Conservation (phyloP, 2,797 vertebrate genomes). For the Danio kyathit region DNA sequence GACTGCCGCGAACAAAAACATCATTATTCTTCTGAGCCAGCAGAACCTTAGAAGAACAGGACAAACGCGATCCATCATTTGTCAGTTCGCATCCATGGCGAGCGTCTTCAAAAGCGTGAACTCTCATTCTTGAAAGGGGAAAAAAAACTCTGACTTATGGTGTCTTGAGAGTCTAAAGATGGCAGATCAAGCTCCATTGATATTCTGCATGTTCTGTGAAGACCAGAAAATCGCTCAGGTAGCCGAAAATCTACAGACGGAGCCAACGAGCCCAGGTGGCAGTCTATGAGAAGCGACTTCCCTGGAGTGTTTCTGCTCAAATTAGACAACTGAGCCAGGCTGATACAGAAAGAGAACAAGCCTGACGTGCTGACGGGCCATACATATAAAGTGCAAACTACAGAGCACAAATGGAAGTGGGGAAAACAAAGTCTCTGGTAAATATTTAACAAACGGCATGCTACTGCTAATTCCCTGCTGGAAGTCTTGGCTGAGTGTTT, state of each 20-base stretch:
- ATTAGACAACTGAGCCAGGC: conserved; percentile 42
- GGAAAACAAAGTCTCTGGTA: conserved; percentile 45
- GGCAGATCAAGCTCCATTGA: conserved; percentile 31
- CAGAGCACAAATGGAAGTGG: conserved; percentile 32
- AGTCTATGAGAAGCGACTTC: conserved; percentile 41
- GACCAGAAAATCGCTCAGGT: conserved; percentile 16
- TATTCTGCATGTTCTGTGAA: conserved; percentile 31
- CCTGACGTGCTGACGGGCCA: conserved; percentile 36
- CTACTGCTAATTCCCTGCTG: conserved; percentile 41
- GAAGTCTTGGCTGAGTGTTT: conserved; percentile 41
- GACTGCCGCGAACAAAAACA: conserved; percentile 4
- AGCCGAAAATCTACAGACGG: conserved; percentile 16
- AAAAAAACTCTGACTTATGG: neutral
- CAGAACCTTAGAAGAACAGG: neutral
- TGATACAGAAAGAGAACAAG: neutral
- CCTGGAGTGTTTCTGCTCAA: conserved; percentile 30
- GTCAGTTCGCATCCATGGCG: conserved; percentile 4
- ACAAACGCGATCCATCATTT: neutral
- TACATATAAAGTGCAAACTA: conserved; percentile 32
- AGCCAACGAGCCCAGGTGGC: conserved; percentile 45
- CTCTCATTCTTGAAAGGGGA: neutral
- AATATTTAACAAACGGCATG: conserved; percentile 60
- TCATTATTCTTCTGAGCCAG: conserved; percentile 25
- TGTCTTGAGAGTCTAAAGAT: neutral
- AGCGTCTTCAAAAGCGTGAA: conserved; percentile 15